Evolutionary conservation across 2,113 vertebrate genomes (phyloP).

Genomic region (Sakesphorus luctuosus): DNA sequence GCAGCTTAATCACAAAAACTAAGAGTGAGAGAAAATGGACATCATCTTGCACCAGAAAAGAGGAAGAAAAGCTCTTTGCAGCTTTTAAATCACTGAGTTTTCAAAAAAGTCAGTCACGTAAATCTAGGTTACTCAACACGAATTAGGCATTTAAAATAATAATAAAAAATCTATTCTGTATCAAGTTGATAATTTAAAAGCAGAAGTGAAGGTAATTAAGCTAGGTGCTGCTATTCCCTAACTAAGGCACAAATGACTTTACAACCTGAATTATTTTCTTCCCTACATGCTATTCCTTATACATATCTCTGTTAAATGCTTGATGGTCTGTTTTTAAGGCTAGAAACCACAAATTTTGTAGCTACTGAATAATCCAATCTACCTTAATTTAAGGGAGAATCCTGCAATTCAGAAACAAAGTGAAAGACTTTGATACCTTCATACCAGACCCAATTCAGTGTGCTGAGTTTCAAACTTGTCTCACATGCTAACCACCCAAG

Average conservation of each 20-base stretch:
- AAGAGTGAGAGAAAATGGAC: background rate
- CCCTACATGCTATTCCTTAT: background rate
- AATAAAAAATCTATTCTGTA: background rate
- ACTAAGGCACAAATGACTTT: background rate
- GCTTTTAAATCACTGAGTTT: background rate
- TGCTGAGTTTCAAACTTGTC: background rate
- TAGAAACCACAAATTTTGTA: background rate
- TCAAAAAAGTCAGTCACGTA: background rate
- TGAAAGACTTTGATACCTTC: background rate
- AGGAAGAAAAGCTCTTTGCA: background rate
- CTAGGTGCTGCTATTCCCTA: background rate
- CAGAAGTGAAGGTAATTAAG: background rate
- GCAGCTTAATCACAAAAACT: background rate
- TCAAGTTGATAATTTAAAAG: background rate
- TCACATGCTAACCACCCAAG: rapidly evolving
- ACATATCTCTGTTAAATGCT: background rate
- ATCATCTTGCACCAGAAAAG: background rate
- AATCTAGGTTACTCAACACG: background rate
- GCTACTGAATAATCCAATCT: background rate
- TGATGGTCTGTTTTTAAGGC: background rate
- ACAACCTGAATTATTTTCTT: background rate
- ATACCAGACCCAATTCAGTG: rapidly evolving
- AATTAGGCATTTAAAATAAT: background rate
- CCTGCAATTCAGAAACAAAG: background rate
- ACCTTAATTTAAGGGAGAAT: background rate